Percentiles rank a stretch among this genome's conserved stretches.
phyloP scores from a whole-genome alignment of 1,140 invertebrate species.

The Drosophila azteca region DNA sequence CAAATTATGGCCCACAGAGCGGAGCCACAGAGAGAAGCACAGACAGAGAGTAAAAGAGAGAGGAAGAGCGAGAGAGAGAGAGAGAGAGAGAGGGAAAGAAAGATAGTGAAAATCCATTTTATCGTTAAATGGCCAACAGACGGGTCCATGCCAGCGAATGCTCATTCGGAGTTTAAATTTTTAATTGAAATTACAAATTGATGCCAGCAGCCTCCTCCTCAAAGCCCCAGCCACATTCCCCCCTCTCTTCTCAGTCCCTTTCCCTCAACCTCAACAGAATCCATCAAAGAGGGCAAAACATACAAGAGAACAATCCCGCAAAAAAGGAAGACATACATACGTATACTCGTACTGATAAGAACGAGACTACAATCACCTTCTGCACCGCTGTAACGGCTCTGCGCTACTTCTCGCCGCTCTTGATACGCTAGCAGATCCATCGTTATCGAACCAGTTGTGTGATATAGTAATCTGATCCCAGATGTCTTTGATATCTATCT shows the following conservation, averaged over 20 bases:
- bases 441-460: no score
- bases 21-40: background rate
- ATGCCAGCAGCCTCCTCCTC: slow-evolving; percentile 36
- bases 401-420: no score
- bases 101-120: no score
- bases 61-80: background rate
- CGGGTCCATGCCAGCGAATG: slow-evolving; percentile 23
- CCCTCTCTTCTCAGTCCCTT: background rate
- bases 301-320: slow-evolving; percentile 1
- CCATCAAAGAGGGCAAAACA: no score
- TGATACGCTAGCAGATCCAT: no score
- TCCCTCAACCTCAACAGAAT: slow-evolving; percentile 17
- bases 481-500: no score
- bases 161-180: slow-evolving; percentile 66
- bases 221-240: background rate
- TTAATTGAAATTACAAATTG: slow-evolving; percentile 79
- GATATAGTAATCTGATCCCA: no score
- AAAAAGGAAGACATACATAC: background rate
- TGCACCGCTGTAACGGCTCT: no score
- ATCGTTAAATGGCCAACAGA: slow-evolving; percentile 38
- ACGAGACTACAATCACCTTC: no score
- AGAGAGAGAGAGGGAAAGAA: background rate
- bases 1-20: slow-evolving; percentile 47
- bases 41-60: background rate
- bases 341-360: no score